Evolutionary conservation across 2,113 vertebrate species (phyloP).

Genomic region (Melanerpes aurifrons): DNA sequence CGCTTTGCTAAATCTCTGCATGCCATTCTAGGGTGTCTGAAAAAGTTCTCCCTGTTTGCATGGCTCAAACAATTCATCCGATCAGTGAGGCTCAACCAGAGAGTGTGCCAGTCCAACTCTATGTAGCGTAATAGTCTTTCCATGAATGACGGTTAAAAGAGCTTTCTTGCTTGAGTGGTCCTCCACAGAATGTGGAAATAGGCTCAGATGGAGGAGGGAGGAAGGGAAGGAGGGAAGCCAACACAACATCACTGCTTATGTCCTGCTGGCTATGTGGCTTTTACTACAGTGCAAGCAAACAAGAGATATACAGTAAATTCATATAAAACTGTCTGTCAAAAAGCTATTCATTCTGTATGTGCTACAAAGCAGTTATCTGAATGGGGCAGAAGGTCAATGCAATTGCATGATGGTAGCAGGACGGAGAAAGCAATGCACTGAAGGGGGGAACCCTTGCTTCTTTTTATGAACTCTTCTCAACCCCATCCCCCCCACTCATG

Average conservation of each 20-base stretch:
- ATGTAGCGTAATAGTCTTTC: constrained; percentile 59
- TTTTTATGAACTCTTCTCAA: background rate
- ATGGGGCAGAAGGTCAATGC: background rate
- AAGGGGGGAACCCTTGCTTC: background rate
- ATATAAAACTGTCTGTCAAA: constrained; percentile 26
- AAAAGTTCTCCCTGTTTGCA: constrained; percentile 71
- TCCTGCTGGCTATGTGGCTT: constrained; percentile 17
- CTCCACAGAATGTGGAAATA: constrained; percentile 14
- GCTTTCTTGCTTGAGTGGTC: constrained; percentile 68
- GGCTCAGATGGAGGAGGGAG: background rate
- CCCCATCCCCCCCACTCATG: background rate
- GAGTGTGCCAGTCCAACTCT: constrained; percentile 52
- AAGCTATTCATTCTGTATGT: background rate
- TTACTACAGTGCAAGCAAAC: background rate
- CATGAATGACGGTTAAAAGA: constrained; percentile 57
- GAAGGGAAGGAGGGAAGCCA: background rate
- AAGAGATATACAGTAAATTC: constrained; percentile 19
- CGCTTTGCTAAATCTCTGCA: constrained; percentile 69
- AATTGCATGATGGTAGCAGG: background rate
- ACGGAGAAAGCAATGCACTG: background rate
- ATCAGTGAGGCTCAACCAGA: constrained; percentile 57
- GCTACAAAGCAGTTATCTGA: constrained; percentile 5
- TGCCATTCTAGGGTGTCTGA: constrained; percentile 65
- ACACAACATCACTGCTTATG: background rate
- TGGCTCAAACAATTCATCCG: constrained; percentile 70